phyloP scores from a whole-genome alignment of 2,888 invertebrate genomes.

The Tetanocera ferruginea region DNA sequence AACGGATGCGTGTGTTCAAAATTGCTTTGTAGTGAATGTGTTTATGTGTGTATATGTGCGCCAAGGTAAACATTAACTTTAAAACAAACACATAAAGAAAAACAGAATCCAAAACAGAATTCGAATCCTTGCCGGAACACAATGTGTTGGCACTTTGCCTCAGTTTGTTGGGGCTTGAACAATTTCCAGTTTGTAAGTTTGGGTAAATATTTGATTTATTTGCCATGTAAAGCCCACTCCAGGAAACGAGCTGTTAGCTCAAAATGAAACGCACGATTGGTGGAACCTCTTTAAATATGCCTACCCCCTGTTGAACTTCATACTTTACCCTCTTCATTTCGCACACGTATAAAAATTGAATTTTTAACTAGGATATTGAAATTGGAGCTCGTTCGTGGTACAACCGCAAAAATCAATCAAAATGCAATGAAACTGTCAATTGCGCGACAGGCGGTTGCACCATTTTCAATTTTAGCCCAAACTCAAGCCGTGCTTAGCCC shows the following conservation, averaged over 20 bases:
- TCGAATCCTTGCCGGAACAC: background rate
- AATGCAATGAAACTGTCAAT: constrained; percentile 52
- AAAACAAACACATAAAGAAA: constrained; percentile 1
- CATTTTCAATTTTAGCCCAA: constrained; percentile 20
- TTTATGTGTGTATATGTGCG: constrained; percentile 27
- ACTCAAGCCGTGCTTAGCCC: background rate
- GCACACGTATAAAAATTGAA: constrained; percentile 10
- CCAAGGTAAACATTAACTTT: constrained; percentile 18
- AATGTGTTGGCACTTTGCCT: background rate
- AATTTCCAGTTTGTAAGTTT: background rate
- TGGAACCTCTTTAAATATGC: background rate
- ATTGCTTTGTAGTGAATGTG: background rate
- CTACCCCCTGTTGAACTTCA: background rate
- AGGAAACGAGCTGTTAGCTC: too few species aligned
- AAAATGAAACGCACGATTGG: background rate
- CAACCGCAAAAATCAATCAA: constrained; percentile 54
- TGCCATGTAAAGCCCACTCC: background rate
- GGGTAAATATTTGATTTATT: constrained; percentile 19
- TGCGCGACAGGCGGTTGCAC: constrained; percentile 13
- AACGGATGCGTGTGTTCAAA: background rate
- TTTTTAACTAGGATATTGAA: constrained; percentile 16
- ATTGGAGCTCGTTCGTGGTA: constrained; percentile 30
- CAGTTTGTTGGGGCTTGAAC: background rate
- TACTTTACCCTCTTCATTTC: background rate
- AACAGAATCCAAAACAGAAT: background rate